Evolutionary conservation across 2,113 vertebrate species (phyloP), one percentile per base, ranked within the genome.

Genomic region (Alces alces): DNA sequence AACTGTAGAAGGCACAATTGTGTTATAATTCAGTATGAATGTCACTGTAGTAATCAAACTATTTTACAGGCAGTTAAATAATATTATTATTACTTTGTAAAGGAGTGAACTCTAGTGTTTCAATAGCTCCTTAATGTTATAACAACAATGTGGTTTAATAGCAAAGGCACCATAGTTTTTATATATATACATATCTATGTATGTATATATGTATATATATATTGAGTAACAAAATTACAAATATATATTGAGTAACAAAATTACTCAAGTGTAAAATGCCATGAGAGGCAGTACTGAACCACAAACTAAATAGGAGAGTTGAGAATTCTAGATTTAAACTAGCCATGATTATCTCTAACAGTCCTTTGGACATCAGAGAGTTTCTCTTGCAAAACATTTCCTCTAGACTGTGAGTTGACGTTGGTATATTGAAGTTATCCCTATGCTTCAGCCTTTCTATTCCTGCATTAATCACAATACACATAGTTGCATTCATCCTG

Each of bases 21-120:
- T 79, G 39, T 25, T 89, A 15, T 66, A 43, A 96, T 90, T 95
- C n/a, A 76, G 21, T 43, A 13, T 47, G 70, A 73, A 58, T 84
- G 78, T 70, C 55, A 84, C 60, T 39, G 23, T 47, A 88, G 36
- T 89, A 91, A 95, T 61, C n/a, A 58, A 96, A 95, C 25, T 93
- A 88, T 95, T 92, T 96, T 87, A 95, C 30, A 79, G n/a, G 82
- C 50, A 47, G 86, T 70, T 91, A 90, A 92, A 61, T 94, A 85
- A 33, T 73, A 73, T 58, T 88, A 58, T 58, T 84, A 87, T 85
- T 93, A 89, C 86, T 95, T 93, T 92, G 87, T 85, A 78, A 91
- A 91, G 86, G 84, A 21, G 13, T 84, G 93, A 88, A 88, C n/a
- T 95, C 60, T 76, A 80, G 33, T 79, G 54, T 95, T 96, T 97